Conservation (phyloP, 2,113 vertebrate genomes). For the Cygnus buccinator region DNA sequence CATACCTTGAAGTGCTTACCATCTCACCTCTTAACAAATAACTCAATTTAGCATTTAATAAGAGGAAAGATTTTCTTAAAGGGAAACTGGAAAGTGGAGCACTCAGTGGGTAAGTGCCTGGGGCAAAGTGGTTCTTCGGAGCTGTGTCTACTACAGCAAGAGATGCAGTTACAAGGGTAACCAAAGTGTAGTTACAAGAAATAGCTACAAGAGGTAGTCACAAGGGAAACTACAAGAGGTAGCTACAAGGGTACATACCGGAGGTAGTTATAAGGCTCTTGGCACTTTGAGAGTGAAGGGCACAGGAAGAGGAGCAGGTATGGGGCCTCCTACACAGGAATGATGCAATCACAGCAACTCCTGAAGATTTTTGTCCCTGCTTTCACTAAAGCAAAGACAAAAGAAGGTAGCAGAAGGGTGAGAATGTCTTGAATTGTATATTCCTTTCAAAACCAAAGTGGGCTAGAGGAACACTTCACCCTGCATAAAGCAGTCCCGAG, state of each 20-base stretch:
- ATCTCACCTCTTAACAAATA: neutral
- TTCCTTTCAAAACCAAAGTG: neutral
- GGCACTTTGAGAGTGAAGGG: neutral
- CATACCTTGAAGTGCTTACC: neutral
- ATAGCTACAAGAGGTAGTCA: neutral
- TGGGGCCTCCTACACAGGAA: neutral
- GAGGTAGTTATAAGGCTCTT: neutral
- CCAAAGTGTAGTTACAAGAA: neutral
- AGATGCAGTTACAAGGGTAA: neutral
- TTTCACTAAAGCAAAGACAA: neutral
- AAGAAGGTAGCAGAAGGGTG: slow-evolving; percentile 23
- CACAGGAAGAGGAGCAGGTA: fast-evolving
- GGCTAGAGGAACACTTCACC: slow-evolving; percentile 5
- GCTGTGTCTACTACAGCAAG: neutral
- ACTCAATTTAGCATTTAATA: neutral
- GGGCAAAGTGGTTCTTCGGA: neutral
- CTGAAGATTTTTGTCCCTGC: neutral
- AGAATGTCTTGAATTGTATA: slow-evolving; percentile 37
- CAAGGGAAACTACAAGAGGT: neutral
- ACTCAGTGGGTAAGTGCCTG: neutral
- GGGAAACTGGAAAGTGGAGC: neutral
- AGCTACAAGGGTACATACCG: neutral
- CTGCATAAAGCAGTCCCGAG: slow-evolving; percentile 9
- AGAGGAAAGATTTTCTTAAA: neutral
- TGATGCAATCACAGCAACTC: neutral